Evolutionary conservation across 2,888 invertebrate species (phyloP), one percentile per base, ranked within the genome.

Genomic region (Dinocampus coccinellae): DNA sequence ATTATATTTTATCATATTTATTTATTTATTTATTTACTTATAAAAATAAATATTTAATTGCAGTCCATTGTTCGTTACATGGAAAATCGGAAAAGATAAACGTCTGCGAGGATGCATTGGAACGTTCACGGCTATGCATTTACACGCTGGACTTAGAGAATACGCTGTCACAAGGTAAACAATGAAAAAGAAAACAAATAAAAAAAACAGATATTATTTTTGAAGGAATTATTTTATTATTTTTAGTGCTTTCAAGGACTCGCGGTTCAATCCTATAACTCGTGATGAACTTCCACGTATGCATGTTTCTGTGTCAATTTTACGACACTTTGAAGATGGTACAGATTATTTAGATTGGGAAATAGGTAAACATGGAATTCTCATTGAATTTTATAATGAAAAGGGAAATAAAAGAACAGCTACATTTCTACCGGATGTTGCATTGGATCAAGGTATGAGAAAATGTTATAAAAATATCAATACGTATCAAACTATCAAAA

Each of bases 31-130:
- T 47, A 9, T 47, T 47, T 47, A 3, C 29, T 64, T 4, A 52
- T 42, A 10, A 20, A 52, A n/a, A 53, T 22, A 47, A 65, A 26
- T 34, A 9, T 20, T 39, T 26, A 78, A 82, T 91, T 91, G 75
- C 90, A 97, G 97, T 89, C 99, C 99, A 69, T 91, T 99, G 85
- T 99, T 99, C 90, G 99, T 99, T 78, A 99, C 99, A 75, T 99
- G 99, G 99, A 96, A 97, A 89, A 97, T 97, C 86, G 99, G 99
- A 66, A 94, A 95, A 86, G 98, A 98, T 86, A 94, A 96, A 84
- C 93, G 97, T 77, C 91, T 99, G 75, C 92, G 99, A 77, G 99
- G 99, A 64, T 99, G 99, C 89, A 99, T 99, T 86, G 99, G 99
- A 74, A 99, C 99, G 62, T 99, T 99, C 88, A 97, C 96, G 88